Evolutionary conservation across 30 jellyfish, hydroid and myxozoan genomes (phyloP), one percentile per base, ranked within the genome.

Genomic region (Turritopsis dohrnii): DNA sequence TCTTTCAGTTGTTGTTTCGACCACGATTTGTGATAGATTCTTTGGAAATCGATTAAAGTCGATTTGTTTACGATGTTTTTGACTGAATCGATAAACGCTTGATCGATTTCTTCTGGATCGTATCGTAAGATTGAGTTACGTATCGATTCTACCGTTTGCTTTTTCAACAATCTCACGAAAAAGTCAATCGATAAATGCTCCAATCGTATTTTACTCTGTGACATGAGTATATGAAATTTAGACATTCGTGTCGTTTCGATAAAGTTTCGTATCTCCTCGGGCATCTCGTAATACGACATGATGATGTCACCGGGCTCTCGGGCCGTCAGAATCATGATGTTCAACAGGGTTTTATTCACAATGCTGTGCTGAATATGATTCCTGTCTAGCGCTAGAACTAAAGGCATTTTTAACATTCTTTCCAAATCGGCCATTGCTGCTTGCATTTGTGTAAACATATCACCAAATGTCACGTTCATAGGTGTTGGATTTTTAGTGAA

Each of bases 11-110:
- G 23, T 52, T 80, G 31, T 0, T 19, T 18, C 28, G 28, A 20
- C 82, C 82, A 80, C 76, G 75, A 65, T 80, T 80, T 80, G 60
- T 65, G 65, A 53, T 80, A 80, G n/a, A 80, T 80, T 27, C 87
- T 52, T 65, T 80, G 87, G 28, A 80, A 80, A 53, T 80, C 87
- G 1, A 54, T 21, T 76, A 80, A 28, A 28, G 22, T 80, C 1
- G 79, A 25, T 19, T 80, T 23, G 53, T 75, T n/a, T 0, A 1
- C 66, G 8, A 80, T 54, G 29, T 80, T n/a, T 65, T 80, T 54
- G 0, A 28, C 87, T 9, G 87, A 65, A 53, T 28, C 29, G 19
- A 28, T 28, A 8, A 13, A 41, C 23, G 76, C 76, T 23, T 8
- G 31, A n/a, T 80, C 54, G 8, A 80, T 53, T 29, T 65, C 71